Evolutionary conservation across 2,888 invertebrate species (phyloP), one percentile per base, ranked within the genome.

Genomic region (Melieria omissa): DNA sequence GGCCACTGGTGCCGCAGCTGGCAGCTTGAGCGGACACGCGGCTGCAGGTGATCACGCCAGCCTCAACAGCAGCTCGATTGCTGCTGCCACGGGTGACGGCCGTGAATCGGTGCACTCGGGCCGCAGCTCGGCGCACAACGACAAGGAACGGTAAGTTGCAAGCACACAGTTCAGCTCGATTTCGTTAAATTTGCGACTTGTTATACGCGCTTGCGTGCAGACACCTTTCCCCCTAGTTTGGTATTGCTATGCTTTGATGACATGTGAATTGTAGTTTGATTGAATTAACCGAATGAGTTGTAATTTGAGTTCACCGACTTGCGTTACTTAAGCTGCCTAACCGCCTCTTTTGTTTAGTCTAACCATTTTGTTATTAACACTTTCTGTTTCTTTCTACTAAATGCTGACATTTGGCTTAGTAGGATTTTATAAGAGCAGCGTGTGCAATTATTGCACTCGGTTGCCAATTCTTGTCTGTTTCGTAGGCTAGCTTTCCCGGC

Each of bases 81-180:
- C 77, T 4, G 52, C 76, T 4, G 71, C 76, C 7, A 75, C 70
- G 61, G 52, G 68, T 9, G 93, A 93, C 80, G 93, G 93, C 77
- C 89, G 93, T 77, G 93, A 91, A 75, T 93, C 93, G 79, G 93
- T 93, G 68, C 94, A 94, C 88, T 95, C 95, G 16, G 95, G 95
- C 62, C 90, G 94, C 78, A 94, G 94, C 87, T 94, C 94, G 74
- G 91, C 93, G 78, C 82, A 84, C 71, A 92, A 93, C 84, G 93
- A 92, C 58, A 91, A 89, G 80, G 89, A 90, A 78, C 90, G 92
- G 88, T 91, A 88, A 85, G 88, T 89, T 72, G 67, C 41, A 29
- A 29, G 29, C 29, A 29, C 29, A 29, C 29, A 29, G 29, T 29
- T 29, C 29, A 29, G 29, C 29, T 29, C 29, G 29, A 29, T 52